These are phyloP conservation scores for Drosophila pachea DNA, from an alignment of 1,140 invertebrate species.

Conservation along the genomic window DNA sequence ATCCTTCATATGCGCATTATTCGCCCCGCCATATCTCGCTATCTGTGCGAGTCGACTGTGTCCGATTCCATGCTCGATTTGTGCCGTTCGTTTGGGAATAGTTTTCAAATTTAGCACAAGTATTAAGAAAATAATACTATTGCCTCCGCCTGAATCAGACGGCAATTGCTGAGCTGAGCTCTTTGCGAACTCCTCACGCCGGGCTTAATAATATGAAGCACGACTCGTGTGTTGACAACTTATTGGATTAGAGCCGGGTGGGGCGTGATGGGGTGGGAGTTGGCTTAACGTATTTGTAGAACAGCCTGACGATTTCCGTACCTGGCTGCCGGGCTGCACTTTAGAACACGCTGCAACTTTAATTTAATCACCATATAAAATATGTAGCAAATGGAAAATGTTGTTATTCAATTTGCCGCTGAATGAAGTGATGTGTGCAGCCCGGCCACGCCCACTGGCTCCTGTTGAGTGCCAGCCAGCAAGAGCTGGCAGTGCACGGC, in stretches of 20 bases:
- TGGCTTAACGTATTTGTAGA: slow-evolving; percentile 17
- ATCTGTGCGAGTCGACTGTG: slow-evolving; percentile 5
- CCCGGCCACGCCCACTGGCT: neutral
- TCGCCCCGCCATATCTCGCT: slow-evolving; percentile 20
- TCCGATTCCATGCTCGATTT: neutral
- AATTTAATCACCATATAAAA: slow-evolving; percentile 67
- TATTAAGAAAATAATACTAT: neutral
- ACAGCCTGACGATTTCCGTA: slow-evolving; percentile 23
- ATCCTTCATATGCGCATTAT: slow-evolving; percentile 41
- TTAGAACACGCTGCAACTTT: slow-evolving; percentile 51
- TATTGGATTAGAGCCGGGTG: slow-evolving; percentile 31
- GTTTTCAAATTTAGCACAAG: no score
- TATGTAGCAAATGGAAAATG: slow-evolving; percentile 67
- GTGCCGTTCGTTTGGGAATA: neutral
- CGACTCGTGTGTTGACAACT: slow-evolving; percentile 21
- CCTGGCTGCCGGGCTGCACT: neutral
- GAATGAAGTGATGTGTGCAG: slow-evolving; percentile 59
- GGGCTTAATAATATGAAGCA: no score
- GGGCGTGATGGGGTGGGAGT: neutral
- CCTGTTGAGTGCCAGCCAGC: neutral
- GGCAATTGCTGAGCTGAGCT: no score
- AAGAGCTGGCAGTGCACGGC: no score
- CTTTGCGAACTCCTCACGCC: no score
- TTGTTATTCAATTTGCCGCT: slow-evolving; percentile 70
- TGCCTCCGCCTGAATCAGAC: no score